Evolutionary conservation across 2,113 vertebrate genomes (phyloP).

Genomic region (Brienomyrus brachyistius): DNA sequence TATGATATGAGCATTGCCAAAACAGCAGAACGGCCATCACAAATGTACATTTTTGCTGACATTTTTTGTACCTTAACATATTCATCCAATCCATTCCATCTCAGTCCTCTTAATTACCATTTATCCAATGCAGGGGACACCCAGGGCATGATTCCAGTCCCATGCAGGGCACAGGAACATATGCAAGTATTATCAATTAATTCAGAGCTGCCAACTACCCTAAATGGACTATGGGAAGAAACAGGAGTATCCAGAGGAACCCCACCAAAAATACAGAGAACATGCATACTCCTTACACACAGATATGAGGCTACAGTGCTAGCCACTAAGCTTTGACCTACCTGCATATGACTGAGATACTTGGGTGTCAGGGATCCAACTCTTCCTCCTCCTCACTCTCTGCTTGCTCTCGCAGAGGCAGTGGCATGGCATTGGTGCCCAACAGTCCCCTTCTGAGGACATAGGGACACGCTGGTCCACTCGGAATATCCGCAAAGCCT

Average conservation of each 20-base stretch:
- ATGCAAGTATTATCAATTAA: neutral
- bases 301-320: neutral
- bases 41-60: neutral
- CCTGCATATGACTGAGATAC: neutral
- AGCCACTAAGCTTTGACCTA: neutral
- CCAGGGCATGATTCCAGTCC: neutral
- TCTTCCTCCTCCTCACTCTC: slow-evolving; percentile 41
- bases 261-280: neutral
- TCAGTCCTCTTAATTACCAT: neutral
- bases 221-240: neutral
- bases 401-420: slow-evolving; percentile 30
- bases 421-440: slow-evolving; percentile 49
- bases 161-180: neutral
- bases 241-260: neutral
- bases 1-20: neutral
- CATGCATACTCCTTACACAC: neutral
- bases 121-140: neutral
- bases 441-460: slow-evolving; percentile 69
- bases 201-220: neutral
- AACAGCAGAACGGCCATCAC: neutral
- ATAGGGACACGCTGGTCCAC: slow-evolving; percentile 63
- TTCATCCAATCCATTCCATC: neutral
- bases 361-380: slow-evolving; percentile 17
- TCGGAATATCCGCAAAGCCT: slow-evolving; percentile 75
- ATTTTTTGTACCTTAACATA: neutral